Base-by-base conservation (phyloP, 2,113 vertebrate species). In the Nettapus auritus region DNA sequence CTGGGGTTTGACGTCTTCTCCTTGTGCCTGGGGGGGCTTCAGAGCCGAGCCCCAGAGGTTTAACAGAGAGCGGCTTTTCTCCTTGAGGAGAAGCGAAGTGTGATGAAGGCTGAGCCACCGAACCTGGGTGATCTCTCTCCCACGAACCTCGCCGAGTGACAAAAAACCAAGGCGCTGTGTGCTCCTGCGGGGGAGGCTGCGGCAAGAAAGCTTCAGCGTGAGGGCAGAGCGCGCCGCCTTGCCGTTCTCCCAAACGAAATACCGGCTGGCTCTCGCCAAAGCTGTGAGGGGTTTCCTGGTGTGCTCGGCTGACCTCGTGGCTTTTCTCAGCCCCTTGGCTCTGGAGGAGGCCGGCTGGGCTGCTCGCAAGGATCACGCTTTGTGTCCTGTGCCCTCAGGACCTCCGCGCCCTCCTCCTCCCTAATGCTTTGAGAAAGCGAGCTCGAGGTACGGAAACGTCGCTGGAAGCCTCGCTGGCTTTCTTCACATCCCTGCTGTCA, bases 331-430 rank as follows among this genome's bases (percentile, higher is more conserved):
- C 34, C 16, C 36, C 20, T 15, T 33, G 13, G 13, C 42, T 55
- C n/a, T 33, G 11, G 44, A 34, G 29, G 19, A 6, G 0, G 0
- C 50, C 15, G n/a, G 7, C 33, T 69, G 48, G 22, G 28, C 28
- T 3, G 3, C 13, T 63, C 6, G 50, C 11, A 23, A 31, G 77
- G 66, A n/a, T 40, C 18, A 29, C 48, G 62, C 25, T 66, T 42
- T n/a, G 28, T 25, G 20, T 21, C 17, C 44, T 53, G 36, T 40
- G 44, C 9, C 16, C 36, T 36, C 0, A 0, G 34, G 56, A 46
- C 19, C 42, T 84, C 19, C 63, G 48, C 21, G 3, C 0, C 19
- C 14, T 3, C 29, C 23, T 38, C 46, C 28, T 81, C 48, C 21
- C 50, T 77, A 17, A 42, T 44, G 4, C 31, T 69, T 63, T 5